Conservation (phyloP, 1,140 invertebrate genomes). For the Colletes latitarsis region DNA sequence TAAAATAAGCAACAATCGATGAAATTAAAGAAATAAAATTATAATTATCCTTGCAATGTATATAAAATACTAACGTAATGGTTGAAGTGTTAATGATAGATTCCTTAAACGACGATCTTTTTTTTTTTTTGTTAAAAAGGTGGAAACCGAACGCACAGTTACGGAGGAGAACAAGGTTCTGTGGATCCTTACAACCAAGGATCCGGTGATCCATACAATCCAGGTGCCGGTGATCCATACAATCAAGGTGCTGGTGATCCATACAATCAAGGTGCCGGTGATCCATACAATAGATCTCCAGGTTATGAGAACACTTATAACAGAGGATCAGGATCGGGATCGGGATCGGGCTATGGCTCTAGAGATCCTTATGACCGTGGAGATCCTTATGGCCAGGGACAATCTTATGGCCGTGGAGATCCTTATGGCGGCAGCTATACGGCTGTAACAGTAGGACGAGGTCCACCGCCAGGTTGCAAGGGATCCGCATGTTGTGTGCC, state of each 20-base stretch:
- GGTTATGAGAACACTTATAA: background rate
- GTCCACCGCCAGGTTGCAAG: slow-evolving; percentile 82
- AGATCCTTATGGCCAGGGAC: background rate
- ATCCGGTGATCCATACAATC: slow-evolving; percentile 35
- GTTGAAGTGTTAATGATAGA: too few relatives aligned
- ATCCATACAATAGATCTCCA: too few relatives aligned
- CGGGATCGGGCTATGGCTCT: background rate
- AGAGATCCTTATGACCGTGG: slow-evolving; percentile 27
- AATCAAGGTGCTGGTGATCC: slow-evolving; percentile 32
- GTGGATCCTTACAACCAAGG: slow-evolving; percentile 40
- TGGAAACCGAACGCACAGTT: background rate
- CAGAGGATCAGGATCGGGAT: background rate
- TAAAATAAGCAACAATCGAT: too few relatives aligned
- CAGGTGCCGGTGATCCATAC: slow-evolving; percentile 26
- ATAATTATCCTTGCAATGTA: too few relatives aligned
- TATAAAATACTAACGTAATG: too few relatives aligned
- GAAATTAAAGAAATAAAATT: too few relatives aligned
- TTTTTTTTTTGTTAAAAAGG: background rate
- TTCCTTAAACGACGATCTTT: too few relatives aligned
- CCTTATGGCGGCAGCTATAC: slow-evolving; percentile 70
- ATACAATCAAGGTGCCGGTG: background rate
- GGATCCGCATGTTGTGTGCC: slow-evolving; percentile 86
- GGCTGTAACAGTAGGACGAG: slow-evolving; percentile 81
- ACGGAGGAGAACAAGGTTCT: background rate
- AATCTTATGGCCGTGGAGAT: background rate